A percentile compares a stretch with the other conserved stretches of the same genome.
These are phyloP conservation scores for Hydrolagus affinis DNA, from an alignment of 2,113 vertebrate genomes.

Conservation along the genomic window DNA sequence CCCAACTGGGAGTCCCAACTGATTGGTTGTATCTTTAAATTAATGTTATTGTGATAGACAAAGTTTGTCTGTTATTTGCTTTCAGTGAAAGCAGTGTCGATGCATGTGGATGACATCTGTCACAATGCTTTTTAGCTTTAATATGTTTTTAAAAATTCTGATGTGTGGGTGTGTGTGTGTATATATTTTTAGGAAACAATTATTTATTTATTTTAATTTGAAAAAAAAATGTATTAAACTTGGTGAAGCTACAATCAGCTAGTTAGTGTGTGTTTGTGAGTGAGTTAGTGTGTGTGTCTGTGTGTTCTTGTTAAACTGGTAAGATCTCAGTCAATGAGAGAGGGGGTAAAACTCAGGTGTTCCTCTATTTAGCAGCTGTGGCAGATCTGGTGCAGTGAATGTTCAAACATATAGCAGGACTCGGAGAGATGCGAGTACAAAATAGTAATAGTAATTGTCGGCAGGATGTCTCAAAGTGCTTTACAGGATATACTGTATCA, in stretches of 20 bases:
- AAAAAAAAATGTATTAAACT: slow-evolving; percentile 18
- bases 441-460: too few relatives aligned
- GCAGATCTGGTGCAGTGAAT: background rate
- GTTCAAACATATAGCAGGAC: too few relatives aligned
- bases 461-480: too few relatives aligned
- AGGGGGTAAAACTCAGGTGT: too few relatives aligned
- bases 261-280: background rate
- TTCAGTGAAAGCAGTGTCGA: slow-evolving; percentile 73
- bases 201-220: slow-evolving; percentile 30
- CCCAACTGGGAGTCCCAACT: background rate
- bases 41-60: slow-evolving; percentile 44
- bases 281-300: background rate
- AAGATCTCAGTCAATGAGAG: too few relatives aligned
- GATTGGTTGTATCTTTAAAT: slow-evolving; percentile 44
- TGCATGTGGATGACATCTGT: slow-evolving; percentile 56
- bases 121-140: slow-evolving; percentile 59
- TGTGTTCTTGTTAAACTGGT: background rate
- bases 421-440: too few relatives aligned
- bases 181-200: slow-evolving; percentile 19
- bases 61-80: slow-evolving; percentile 69
- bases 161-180: too few relatives aligned
- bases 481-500: too few relatives aligned
- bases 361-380: background rate
- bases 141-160: slow-evolving; percentile 10
- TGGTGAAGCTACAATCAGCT: background rate